A percentile compares a stretch with the other conserved stretches of the same genome.
phyloP scores from a whole-genome alignment of 2,113 vertebrate genomes.

The Rhombomys opimus region DNA sequence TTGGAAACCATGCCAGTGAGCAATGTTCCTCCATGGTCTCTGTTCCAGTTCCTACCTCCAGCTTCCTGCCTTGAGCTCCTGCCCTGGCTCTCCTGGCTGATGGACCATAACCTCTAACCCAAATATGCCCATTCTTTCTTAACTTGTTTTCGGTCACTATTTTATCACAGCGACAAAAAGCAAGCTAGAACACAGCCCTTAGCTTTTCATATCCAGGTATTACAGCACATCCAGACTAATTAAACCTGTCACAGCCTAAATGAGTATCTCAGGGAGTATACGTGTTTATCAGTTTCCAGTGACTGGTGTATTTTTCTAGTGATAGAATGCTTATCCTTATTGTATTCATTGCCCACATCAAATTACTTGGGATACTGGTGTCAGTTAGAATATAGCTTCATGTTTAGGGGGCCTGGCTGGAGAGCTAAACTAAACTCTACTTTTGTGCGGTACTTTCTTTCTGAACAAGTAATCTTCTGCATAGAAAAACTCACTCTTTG shows the following conservation, averaged over 20 bases:
- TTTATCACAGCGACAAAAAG: background rate
- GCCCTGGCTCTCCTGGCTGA: background rate
- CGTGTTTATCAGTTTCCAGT: slow-evolving; percentile 2
- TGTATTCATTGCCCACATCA: background rate
- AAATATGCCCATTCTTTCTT: background rate
- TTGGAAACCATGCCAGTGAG: background rate
- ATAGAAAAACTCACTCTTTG: background rate
- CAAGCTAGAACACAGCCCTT: background rate
- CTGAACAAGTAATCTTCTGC: background rate
- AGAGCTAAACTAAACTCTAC: background rate
- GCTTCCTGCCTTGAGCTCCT: background rate
- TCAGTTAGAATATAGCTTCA: background rate
- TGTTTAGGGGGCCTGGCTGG: background rate
- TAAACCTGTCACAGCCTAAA: background rate
- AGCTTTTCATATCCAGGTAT: background rate
- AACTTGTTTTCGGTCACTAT: background rate
- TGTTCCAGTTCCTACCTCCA: background rate
- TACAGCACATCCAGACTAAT: background rate
- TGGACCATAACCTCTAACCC: background rate
- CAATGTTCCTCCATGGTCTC: background rate
- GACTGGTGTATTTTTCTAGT: background rate
- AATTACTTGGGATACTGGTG: background rate
- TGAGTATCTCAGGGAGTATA: background rate
- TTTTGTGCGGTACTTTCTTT: background rate
- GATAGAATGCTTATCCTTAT: background rate